Evolutionary conservation across 2,888 invertebrate genomes (phyloP).

Genomic region (Glyphotaelius pellucidus): DNA sequence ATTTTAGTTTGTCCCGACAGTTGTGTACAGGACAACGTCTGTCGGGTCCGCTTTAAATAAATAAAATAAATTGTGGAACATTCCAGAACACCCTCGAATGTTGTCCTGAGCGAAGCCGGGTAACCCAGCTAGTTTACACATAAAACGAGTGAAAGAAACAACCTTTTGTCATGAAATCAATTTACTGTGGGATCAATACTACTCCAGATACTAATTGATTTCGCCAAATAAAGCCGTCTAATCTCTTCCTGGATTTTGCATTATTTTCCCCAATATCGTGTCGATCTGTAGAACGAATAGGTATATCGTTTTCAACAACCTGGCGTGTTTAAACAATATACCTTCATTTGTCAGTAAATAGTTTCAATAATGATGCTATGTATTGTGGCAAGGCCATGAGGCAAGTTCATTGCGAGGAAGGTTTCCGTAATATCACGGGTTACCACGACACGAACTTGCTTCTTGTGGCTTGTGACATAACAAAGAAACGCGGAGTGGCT

Average conservation of each 20-base stretch:
- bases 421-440: not conserved
- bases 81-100: too few species aligned
- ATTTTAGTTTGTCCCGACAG: too few species aligned
- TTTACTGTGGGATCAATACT: too few species aligned
- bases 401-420: not conserved
- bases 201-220: too few species aligned
- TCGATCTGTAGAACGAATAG: not conserved
- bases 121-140: too few species aligned
- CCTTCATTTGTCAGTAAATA: not conserved
- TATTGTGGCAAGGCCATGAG: not conserved
- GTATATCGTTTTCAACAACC: not conserved
- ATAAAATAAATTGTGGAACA: too few species aligned
- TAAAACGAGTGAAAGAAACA: too few species aligned
- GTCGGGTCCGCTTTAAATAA: too few species aligned
- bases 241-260: not conserved
- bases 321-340: not conserved
- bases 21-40: too few species aligned
- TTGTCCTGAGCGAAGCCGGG: too few species aligned
- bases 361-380: not conserved
- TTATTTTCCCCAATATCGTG: not conserved
- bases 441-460: constrained; percentile 8
- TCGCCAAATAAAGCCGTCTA: too few species aligned
- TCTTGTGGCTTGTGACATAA: not conserved
- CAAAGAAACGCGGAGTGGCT: not conserved
- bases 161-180: too few species aligned